Percentiles rank a stretch among this genome's conserved stretches.
phyloP scores from a whole-genome alignment of 2,888 invertebrate genomes.

The Acanthacorydalis orientalis region DNA sequence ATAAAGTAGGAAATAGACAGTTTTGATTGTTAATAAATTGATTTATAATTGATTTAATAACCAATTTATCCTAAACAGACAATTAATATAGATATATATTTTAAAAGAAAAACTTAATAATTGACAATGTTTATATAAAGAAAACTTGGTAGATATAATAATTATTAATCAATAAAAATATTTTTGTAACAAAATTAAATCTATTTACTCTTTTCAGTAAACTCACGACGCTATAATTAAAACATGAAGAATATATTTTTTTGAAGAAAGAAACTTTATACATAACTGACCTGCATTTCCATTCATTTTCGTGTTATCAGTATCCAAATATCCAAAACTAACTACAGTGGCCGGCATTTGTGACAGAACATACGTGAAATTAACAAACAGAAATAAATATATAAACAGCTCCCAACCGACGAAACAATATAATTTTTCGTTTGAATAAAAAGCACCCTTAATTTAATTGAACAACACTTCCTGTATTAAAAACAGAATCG shows the following conservation, averaged over 20 bases:
- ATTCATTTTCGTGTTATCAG: neutral
- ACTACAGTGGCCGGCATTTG: neutral
- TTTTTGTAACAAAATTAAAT: neutral
- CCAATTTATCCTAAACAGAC: no score
- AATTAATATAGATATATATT: neutral
- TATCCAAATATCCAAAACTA: neutral
- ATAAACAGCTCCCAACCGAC: no score
- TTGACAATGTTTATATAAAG: neutral
- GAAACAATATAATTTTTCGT: no score
- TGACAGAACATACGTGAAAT: neutral
- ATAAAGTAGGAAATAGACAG: no score
- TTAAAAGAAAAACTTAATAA: neutral
- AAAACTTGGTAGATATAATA: neutral
- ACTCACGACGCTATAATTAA: neutral
- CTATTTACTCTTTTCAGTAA: no score
- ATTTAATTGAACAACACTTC: no score
- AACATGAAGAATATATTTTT: neutral
- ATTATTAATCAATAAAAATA: no score
- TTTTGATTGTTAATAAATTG: no score
- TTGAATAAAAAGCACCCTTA: no score
- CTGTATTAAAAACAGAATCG: no score
- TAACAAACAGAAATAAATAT: no score
- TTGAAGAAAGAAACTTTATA: neutral
- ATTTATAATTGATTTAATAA: no score
- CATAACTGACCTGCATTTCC: neutral